Evolutionary conservation across 2,113 vertebrate genomes (phyloP), one percentile per base, ranked within the genome.

Genomic region (Larimichthys crocea): DNA sequence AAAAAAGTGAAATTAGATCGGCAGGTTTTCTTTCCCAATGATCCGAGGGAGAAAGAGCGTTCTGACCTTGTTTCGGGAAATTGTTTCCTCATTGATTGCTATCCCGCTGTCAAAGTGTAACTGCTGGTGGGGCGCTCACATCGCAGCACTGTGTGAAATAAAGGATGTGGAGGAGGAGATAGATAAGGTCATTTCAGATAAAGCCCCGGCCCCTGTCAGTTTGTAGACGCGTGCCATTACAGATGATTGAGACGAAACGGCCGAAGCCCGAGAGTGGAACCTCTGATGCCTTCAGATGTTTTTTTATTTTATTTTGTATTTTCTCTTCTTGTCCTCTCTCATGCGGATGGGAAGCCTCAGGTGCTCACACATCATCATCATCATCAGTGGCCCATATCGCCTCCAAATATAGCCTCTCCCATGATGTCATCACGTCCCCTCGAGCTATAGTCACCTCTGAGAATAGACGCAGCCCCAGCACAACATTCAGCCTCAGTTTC

Each of bases 391-490:
- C 86, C 89, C 89, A 60, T 85, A 83, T 92, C 84, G 49, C 65
- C 71, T 90, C 92, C 84, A 89, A 89, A 94, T 93, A 93, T 93
- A 93, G 90, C 92, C 76, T 40, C 53, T 69, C 31, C 79, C 50
- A 16, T 91, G 92, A 93, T 88, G 93, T 93, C 92, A 89, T 59
- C 69, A 31, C 64, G 24, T 73, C 49, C 89, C 90, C 49, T 4
- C 3, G 67, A 86, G 90, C 69, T 5, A 9, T 1, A 70, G 59
- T 76, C 67, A 78, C 80, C 79, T 85, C 88, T 79, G 90, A 84
- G 83, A 82, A 69, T 57, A 88, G 84, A 88, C 20, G 14, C 80
- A 65, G 74, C 19, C 16, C 9, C 49, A 59, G 57, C 10, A 48
- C 42, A 68, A 79, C 76, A 52, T 17, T 81, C 76, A 26, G 40